Percentiles rank a stretch among this genome's conserved stretches.
Evolutionary conservation across 2,113 vertebrate species (phyloP).

Genomic region (Leuciscus idus): DNA sequence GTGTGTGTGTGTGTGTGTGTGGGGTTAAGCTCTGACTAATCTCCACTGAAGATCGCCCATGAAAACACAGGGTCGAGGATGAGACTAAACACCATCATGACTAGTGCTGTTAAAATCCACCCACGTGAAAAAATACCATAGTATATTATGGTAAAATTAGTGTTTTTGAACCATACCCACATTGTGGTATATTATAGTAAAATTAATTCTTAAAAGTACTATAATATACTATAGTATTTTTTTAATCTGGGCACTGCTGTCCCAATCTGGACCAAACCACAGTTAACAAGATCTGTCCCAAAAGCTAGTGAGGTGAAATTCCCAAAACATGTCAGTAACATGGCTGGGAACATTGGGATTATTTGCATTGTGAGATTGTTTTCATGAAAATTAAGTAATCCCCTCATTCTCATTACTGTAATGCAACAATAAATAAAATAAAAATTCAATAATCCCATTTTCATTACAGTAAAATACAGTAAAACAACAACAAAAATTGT

Average conservation of each 20-base stretch:
- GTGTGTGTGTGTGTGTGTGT: not conserved
- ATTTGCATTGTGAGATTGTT: not conserved
- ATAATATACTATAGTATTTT: too few species aligned
- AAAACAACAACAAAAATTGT: too few species aligned
- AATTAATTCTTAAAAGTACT: too few species aligned
- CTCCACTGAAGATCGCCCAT: slow-evolving; percentile 42
- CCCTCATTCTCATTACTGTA: not conserved
- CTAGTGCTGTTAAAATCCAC: not conserved
- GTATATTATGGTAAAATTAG: too few species aligned
- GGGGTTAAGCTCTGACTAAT: slow-evolving; percentile 63
- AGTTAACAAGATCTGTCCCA: not conserved
- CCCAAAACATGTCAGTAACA: not conserved
- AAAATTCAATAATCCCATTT: too few species aligned
- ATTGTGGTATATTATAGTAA: too few species aligned
- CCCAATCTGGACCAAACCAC: not conserved
- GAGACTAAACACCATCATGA: not conserved
- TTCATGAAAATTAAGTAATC: not conserved
- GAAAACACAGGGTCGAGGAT: slow-evolving; percentile 23
- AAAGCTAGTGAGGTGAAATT: not conserved
- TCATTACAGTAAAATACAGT: too few species aligned
- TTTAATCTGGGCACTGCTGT: not conserved
- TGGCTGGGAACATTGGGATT: not conserved
- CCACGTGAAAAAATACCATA: too few species aligned
- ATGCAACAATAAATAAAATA: not conserved
- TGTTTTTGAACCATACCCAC: too few species aligned